Conservation (phyloP, 2,888 invertebrate genomes). For the Ceraclea dissimilis region DNA sequence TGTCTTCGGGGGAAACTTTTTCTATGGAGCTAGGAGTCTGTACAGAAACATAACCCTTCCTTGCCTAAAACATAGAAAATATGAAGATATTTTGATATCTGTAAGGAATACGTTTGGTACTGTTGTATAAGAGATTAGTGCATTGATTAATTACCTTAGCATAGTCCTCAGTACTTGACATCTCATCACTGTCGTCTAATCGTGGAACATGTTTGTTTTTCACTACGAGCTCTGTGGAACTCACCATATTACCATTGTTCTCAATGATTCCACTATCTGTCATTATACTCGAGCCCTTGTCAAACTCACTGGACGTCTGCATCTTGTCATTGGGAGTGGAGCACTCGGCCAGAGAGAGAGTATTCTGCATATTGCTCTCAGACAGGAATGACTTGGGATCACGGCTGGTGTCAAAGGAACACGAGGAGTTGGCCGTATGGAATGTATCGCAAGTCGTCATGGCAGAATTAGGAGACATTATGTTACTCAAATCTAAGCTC, state of each 20-base stretch:
- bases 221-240: neutral
- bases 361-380: conserved; percentile 28
- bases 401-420: conserved; percentile 33
- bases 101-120: too few relatives aligned
- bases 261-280: conserved; percentile 46
- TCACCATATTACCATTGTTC: conserved; percentile 22
- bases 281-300: conserved; percentile 29
- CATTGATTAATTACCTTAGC: conserved; percentile 37
- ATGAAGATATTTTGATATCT: too few relatives aligned
- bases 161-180: conserved; percentile 54
- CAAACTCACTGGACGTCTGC: conserved; percentile 26
- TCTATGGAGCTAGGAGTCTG: conserved; percentile 45
- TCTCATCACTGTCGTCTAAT: conserved; percentile 51
- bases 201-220: conserved; percentile 35
- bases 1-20: conserved; percentile 40
- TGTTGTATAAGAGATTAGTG: too few relatives aligned
- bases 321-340: conserved; percentile 22
- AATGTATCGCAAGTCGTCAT: conserved; percentile 57
- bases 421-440: conserved; percentile 63
- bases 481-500: conserved; percentile 58
- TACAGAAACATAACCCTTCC: conserved; percentile 32
- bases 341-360: conserved; percentile 28
- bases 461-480: conserved; percentile 41
- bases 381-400: conserved; percentile 27
- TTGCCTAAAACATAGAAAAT: conserved; percentile 10